Percentiles rank a stretch among this genome's conserved stretches.
These are phyloP conservation scores for Eulemur rubriventer DNA, from an alignment of 2,797 vertebrate genomes.

Conservation along the genomic window DNA sequence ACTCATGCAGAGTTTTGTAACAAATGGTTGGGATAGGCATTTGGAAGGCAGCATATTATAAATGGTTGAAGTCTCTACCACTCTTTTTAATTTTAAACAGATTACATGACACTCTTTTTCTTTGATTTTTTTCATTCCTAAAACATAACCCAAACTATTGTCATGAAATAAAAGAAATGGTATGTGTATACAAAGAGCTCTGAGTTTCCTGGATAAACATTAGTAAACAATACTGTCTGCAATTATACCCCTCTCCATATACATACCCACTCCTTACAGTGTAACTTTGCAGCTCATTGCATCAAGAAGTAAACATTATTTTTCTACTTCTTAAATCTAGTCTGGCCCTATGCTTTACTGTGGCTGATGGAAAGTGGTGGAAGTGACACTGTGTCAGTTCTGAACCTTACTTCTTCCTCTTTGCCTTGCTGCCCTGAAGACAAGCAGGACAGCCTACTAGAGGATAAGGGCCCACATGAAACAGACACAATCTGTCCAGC, in stretches of 20 bases:
- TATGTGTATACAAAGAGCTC: neutral
- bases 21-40: neutral
- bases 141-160: neutral
- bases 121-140: neutral
- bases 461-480: neutral
- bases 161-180: neutral
- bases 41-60: neutral
- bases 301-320: neutral
- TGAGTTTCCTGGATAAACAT: neutral
- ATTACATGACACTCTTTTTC: neutral
- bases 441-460: neutral
- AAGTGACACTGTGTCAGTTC: neutral
- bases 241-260: accelerated
- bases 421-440: neutral
- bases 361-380: neutral
- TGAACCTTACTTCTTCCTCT: neutral
- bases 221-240: neutral
- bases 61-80: neutral
- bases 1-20: neutral
- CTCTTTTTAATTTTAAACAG: neutral
- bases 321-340: neutral
- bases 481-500: too few species aligned
- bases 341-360: neutral
- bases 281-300: neutral
- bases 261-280: too few species aligned